These are phyloP conservation scores for Gymnobelideus leadbeateri DNA, from an alignment of 2,113 vertebrate species.

Conservation along the genomic window DNA sequence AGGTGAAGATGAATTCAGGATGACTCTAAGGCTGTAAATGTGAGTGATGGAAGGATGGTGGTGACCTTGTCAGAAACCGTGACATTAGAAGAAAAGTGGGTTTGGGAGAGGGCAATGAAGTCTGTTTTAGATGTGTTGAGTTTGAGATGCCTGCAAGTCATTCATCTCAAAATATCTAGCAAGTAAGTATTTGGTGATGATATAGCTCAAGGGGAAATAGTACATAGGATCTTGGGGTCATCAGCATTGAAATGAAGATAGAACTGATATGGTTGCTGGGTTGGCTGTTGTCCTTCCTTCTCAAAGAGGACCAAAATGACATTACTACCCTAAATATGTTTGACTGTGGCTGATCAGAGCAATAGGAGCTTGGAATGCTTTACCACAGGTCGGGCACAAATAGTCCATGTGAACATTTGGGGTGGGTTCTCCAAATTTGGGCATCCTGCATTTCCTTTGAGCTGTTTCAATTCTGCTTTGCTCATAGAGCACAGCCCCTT, in stretches of 20 bases:
- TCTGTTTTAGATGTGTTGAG: not conserved
- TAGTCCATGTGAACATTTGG: no score
- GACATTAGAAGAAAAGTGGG: not conserved
- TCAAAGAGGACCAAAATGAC: no score
- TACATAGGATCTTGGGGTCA: not conserved
- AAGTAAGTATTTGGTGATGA: not conserved
- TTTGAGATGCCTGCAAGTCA: not conserved
- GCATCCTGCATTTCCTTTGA: no score
- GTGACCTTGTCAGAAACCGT: not conserved
- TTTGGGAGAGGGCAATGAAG: not conserved
- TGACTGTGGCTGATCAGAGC: no score
- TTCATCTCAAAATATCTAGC: not conserved
- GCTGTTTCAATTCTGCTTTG: no score
- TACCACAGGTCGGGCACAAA: no score
- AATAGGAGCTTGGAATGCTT: no score
- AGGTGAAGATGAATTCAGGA: not conserved
- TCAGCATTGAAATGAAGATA: not conserved
- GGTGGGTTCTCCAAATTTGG: no score
- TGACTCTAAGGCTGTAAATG: not conserved
- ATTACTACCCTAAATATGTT: no score
- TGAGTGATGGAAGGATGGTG: not conserved
- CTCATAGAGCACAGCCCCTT: no score
- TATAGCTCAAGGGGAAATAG: not conserved
- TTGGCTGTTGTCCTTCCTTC: no score
- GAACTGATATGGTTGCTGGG: not conserved